Conservation (phyloP, 2,888 invertebrate genomes). For the Tachystola acroxantha region DNA sequence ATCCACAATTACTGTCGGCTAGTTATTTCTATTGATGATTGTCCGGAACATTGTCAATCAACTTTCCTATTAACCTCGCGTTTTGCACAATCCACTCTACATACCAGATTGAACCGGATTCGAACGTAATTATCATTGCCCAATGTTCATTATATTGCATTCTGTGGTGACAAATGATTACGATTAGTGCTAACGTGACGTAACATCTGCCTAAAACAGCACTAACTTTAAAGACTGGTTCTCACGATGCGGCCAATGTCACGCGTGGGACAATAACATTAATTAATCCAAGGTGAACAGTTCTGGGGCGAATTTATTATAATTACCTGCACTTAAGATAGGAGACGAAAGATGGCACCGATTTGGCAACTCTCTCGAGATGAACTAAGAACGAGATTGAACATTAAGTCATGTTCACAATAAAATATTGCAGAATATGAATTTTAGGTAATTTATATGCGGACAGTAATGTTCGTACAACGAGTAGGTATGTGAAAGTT, state of each 20-base stretch:
- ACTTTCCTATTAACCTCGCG: constrained; percentile 39
- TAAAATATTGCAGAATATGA: no score
- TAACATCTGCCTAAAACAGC: background rate
- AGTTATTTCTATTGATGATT: constrained; percentile 14
- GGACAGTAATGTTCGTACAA: background rate
- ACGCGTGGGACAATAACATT: constrained; percentile 6
- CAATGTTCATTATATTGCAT: constrained; percentile 2
- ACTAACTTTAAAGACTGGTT: background rate
- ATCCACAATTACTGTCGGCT: constrained; percentile 28
- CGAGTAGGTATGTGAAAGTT: background rate
- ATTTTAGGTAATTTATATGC: no score
- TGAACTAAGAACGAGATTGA: background rate
- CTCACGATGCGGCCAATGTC: constrained; percentile 8
- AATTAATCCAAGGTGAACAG: constrained; percentile 4
- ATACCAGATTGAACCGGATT: constrained; percentile 4
- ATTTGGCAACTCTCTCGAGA: background rate
- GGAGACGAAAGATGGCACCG: no score
- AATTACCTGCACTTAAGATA: background rate
- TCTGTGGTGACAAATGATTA: constrained; percentile 7
- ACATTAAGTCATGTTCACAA: no score
- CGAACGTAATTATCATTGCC: constrained; percentile 5
- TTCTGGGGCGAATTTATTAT: background rate
- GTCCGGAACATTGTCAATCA: constrained; percentile 35
- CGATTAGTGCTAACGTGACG: background rate
- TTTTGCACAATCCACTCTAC: constrained; percentile 18